Base-by-base conservation (phyloP, 1,140 invertebrate species). In the Pinna nobilis region DNA sequence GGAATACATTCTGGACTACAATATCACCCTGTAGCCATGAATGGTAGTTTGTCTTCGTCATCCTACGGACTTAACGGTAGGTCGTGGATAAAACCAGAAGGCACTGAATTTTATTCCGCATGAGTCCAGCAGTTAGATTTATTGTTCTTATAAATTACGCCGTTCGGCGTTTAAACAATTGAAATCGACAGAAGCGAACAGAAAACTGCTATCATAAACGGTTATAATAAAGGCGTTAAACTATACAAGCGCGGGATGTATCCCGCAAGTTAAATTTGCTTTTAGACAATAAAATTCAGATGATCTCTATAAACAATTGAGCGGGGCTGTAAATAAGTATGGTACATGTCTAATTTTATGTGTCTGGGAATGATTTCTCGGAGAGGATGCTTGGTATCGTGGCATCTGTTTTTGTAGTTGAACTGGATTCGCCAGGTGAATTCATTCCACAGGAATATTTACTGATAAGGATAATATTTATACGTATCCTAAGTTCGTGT, bases 31-130 rank as follows among this genome's bases (percentile, higher is more conserved):
- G 59, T 44, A 23, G 44, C n/a, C 59, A 63, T 63, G 59, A 63
- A 63, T 23, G 59, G 59, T 4, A 35, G 59, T 9, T 63, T 63
- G 35, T n/a, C n/a, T n/a, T 32, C 32, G 20, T 63, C 59, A 41
- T 37, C 59, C 2, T 63, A 63, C 13, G 59, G 55, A 59, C 33
- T 59, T 25, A 35, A n/a, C 3, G 37, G 59, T 63, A 18, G 59
- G 25, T 39, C 59, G 6, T 63, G 59, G 59, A 41, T 63, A 63
- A 63, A 63, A 63, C 59, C 59, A 5, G 59, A 63, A 35, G 59
- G 55, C 18, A 59, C 33, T 44, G 59, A 63, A 5, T 63, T 63
- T 63, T 63, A 63, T 33, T 35, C 55, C 30, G 55, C 18, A 33
- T 59, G 37, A 53, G 25, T 50, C 28, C 25, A 28, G 35, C 18